Evolutionary conservation across 2,113 vertebrate species (phyloP).

Genomic region (Typhlomys cinereus): DNA sequence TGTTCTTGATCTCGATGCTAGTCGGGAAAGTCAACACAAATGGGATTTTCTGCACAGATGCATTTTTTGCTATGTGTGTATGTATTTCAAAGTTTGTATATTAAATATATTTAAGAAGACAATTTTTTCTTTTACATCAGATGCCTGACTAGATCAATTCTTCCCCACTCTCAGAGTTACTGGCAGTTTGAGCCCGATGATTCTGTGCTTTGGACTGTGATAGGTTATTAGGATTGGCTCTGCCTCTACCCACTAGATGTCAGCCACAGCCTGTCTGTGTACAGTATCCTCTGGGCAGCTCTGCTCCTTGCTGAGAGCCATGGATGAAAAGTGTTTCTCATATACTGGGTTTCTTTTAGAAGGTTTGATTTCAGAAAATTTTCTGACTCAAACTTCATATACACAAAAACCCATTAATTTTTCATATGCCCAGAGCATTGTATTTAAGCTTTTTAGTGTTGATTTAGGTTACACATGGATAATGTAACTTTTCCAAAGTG

Average conservation of each 20-base stretch:
- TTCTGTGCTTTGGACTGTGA: neutral
- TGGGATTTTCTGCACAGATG: neutral
- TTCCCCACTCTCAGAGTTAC: no score
- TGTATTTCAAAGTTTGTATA: neutral
- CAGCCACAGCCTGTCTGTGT: neutral
- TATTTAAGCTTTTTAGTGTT: conserved; percentile 5
- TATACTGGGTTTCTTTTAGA: neutral
- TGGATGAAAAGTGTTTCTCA: neutral
- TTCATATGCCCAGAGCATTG: neutral
- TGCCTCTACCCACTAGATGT: neutral
- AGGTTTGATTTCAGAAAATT: conserved; percentile 16
- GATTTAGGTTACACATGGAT: neutral
- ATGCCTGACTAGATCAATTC: neutral
- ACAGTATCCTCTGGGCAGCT: neutral
- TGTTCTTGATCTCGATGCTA: neutral
- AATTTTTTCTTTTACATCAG: neutral
- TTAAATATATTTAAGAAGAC: neutral
- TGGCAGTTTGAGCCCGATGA: neutral
- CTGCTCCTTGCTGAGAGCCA: neutral
- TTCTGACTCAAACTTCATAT: neutral
- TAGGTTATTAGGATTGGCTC: neutral
- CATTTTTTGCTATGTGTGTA: neutral
- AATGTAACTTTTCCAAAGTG: neutral
- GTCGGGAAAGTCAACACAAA: neutral
- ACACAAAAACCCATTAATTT: neutral